These are phyloP conservation scores for Nothura maculosa DNA, from an alignment of 2,797 vertebrate genomes.

Conservation along the genomic window DNA sequence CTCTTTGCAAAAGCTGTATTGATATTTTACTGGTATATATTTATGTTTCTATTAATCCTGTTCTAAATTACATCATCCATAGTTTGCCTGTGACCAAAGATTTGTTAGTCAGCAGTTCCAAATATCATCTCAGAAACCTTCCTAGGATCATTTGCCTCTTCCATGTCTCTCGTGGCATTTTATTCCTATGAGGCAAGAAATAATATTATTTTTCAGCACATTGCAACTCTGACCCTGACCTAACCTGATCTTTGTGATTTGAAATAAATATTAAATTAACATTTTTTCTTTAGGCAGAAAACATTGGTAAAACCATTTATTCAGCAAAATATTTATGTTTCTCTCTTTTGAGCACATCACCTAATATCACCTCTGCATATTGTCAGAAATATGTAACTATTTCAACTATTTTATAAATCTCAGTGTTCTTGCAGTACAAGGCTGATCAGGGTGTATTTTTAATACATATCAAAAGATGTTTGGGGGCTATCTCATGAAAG, in stretches of 20 bases:
- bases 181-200: not conserved
- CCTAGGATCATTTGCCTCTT: not conserved
- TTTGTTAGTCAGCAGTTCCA: not conserved
- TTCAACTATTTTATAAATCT: not conserved
- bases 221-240: not conserved
- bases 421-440: not conserved
- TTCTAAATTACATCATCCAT: not conserved
- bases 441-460: not conserved
- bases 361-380: not conserved
- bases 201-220: not conserved
- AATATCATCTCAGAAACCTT: not conserved
- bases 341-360: not conserved
- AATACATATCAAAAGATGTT: accelerated
- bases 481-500: not conserved
- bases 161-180: not conserved
- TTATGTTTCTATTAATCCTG: not conserved
- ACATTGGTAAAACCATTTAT: not conserved
- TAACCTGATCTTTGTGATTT: not conserved
- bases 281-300: not conserved
- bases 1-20: not conserved
- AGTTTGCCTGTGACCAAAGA: not conserved
- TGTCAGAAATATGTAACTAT: not conserved
- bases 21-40: not conserved
- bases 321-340: not conserved
- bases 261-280: not conserved